phyloP scores from a whole-genome alignment of 2,888 invertebrate species.

The Mamestra brassicae region DNA sequence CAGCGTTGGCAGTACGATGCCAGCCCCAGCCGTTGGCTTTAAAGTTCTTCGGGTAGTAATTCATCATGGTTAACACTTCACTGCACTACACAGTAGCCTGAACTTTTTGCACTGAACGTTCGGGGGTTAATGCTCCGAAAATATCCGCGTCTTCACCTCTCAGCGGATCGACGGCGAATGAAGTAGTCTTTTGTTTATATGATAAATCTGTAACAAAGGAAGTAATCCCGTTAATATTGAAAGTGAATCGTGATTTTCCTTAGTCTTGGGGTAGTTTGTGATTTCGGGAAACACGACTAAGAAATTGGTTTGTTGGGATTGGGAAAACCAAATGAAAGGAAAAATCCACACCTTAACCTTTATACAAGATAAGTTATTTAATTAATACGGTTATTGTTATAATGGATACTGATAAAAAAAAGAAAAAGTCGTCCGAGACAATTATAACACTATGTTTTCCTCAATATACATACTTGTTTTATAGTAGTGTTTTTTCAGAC shows the following conservation, averaged over 20 bases:
- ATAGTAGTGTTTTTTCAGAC: neutral
- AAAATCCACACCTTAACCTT: neutral
- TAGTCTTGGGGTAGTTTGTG: conserved; percentile 5
- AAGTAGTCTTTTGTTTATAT: conserved; percentile 43
- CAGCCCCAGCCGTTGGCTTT: conserved; percentile 88
- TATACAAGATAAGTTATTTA: neutral
- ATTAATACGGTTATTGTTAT: neutral
- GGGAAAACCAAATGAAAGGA: neutral
- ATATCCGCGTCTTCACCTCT: conserved; percentile 65
- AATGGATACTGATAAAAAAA: neutral
- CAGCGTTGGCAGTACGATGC: conserved; percentile 80
- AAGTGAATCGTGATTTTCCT: conserved; percentile 18
- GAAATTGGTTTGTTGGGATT: neutral
- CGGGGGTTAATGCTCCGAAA: conserved; percentile 51
- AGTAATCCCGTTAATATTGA: conserved; percentile 44
- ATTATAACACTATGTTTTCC: neutral
- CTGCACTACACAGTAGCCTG: conserved; percentile 29
- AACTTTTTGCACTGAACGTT: conserved; percentile 44
- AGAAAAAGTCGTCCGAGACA: too few relatives aligned
- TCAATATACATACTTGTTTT: neutral
- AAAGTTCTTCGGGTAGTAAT: conserved; percentile 87
- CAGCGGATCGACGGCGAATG: conserved; percentile 64
- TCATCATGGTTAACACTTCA: conserved; percentile 67
- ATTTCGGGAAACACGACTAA: neutral
- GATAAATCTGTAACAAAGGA: conserved; percentile 68